phyloP scores from a whole-genome alignment of 2,888 invertebrate species.

The Megalurothrips usitatus region DNA sequence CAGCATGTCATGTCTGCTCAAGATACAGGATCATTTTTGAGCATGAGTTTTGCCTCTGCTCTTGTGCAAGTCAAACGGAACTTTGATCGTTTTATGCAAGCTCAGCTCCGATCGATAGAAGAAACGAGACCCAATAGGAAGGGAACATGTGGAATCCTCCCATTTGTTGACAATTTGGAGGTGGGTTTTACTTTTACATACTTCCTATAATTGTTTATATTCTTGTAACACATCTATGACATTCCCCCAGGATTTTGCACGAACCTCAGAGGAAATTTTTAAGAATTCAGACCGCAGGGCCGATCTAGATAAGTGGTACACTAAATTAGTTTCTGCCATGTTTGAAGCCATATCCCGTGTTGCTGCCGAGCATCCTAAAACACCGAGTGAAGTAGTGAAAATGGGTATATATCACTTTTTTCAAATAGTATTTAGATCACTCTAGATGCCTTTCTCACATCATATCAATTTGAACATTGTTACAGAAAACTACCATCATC shows the following conservation, averaged over 20 bases:
- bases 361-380: slow-evolving; percentile 80
- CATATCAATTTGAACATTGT: slow-evolving; percentile 38
- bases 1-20: slow-evolving; percentile 89
- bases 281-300: slow-evolving; percentile 78
- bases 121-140: slow-evolving; percentile 69
- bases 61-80: slow-evolving; percentile 83
- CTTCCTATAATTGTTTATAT: background rate
- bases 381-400: slow-evolving; percentile 85
- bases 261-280: slow-evolving; percentile 82
- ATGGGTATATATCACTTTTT: slow-evolving; percentile 60
- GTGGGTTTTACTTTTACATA: slow-evolving; percentile 42
- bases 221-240: background rate
- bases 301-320: slow-evolving; percentile 90
- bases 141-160: slow-evolving; percentile 82
- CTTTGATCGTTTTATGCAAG: slow-evolving; percentile 87
- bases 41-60: slow-evolving; percentile 80
- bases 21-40: slow-evolving; percentile 79
- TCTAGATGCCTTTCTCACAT: background rate
- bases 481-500: slow-evolving; percentile 90
- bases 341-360: slow-evolving; percentile 76
- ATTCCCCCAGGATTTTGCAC: slow-evolving; percentile 63
- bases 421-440: background rate
- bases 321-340: slow-evolving; percentile 73
- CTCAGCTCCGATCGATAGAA: slow-evolving; percentile 72
- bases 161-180: slow-evolving; percentile 86